These are phyloP conservation scores for Gryllus longicercus DNA, from an alignment of 2,888 invertebrate species.

Conservation along the genomic window DNA sequence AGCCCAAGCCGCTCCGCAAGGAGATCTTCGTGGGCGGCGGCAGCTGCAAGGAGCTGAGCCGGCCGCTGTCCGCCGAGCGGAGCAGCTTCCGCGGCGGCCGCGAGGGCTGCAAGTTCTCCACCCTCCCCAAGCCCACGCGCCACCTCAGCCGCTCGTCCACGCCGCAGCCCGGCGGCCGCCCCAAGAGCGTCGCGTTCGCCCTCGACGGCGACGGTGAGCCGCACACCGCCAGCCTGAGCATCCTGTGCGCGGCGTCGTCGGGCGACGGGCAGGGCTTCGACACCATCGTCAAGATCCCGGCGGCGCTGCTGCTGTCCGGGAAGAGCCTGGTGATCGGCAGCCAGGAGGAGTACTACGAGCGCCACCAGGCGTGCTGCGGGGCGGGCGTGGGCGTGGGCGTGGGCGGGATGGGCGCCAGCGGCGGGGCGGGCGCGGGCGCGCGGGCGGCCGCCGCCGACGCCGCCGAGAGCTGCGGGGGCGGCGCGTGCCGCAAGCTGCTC, in stretches of 20 bases:
- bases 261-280: neutral
- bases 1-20: neutral
- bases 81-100: neutral
- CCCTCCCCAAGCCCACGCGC: neutral
- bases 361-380: neutral
- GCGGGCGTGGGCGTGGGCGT: neutral
- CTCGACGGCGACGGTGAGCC: conserved; percentile 20
- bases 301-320: neutral
- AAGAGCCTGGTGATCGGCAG: conserved; percentile 20
- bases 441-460: conserved; percentile 26
- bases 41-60: conserved; percentile 17
- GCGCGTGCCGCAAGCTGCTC: conserved; percentile 34
- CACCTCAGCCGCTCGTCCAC: neutral
- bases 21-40: neutral
- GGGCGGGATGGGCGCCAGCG: conserved; percentile 30
- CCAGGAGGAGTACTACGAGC: conserved; percentile 17
- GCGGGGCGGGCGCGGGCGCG: conserved; percentile 30
- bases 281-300: conserved; percentile 6
- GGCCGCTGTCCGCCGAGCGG: neutral
- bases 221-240: neutral
- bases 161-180: conserved; percentile 24
- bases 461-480: conserved; percentile 31
- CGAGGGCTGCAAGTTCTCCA: neutral
- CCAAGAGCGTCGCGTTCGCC: conserved; percentile 34
- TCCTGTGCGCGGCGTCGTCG: neutral